Percentiles rank a stretch among this genome's conserved stretches.
Conservation (phyloP, 2,113 vertebrate species). For the Microtus pennsylvanicus region DNA sequence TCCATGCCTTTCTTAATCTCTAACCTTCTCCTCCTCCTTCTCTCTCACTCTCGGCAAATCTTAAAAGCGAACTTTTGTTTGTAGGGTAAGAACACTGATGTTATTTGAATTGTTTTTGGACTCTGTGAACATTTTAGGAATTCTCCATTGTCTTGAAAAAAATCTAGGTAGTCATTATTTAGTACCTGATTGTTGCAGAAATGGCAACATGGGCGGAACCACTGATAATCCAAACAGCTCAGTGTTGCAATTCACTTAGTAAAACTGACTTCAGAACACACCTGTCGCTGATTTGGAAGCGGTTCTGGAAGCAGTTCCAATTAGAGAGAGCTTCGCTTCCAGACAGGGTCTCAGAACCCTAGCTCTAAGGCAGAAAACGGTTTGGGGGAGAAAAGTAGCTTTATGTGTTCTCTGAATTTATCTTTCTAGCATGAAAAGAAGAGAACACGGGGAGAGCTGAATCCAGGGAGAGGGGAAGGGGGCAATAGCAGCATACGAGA, state of each 20-base stretch:
- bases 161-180: background rate
- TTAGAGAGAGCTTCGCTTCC: slow-evolving; percentile 18
- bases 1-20: background rate
- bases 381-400: slow-evolving; percentile 49
- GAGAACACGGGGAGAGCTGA: background rate
- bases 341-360: slow-evolving; percentile 10
- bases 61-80: background rate
- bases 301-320: slow-evolving; percentile 27
- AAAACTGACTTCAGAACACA: slow-evolving; percentile 54
- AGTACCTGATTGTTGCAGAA: slow-evolving; percentile 2
- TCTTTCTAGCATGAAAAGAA: slow-evolving; percentile 24
- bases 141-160: slow-evolving; percentile 20
- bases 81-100: slow-evolving; percentile 21
- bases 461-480: slow-evolving; percentile 13
- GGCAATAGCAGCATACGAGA: slow-evolving; percentile 39
- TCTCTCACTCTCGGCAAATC: background rate
- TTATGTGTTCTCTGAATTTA: slow-evolving; percentile 23
- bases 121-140: slow-evolving; percentile 24
- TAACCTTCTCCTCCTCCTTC: background rate
- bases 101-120: slow-evolving; percentile 1
- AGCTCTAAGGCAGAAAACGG: background rate
- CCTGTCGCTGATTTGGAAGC: background rate
- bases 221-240: slow-evolving; percentile 38
- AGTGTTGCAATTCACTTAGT: slow-evolving; percentile 45
- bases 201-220: background rate